Evolutionary conservation across 1,140 invertebrate genomes (phyloP), one percentile per base, ranked within the genome.

Genomic region (Carposina sasakii): DNA sequence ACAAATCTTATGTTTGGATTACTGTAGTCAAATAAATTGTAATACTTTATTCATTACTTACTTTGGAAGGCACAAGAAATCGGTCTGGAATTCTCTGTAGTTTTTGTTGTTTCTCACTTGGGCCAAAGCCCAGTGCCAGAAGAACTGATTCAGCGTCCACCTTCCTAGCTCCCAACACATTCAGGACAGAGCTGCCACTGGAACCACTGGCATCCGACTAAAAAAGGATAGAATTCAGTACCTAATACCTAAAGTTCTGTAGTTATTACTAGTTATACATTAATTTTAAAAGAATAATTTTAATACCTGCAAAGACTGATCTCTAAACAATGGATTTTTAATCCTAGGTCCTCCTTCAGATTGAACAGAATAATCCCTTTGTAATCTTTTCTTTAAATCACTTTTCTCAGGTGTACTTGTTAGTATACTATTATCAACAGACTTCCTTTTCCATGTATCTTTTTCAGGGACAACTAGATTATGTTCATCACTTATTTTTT

Each of bases 81-180:
- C 88, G 72, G 60, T 89, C 87, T 1, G 92, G 92, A 68, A 94
- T 93, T 39, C 90, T 84, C 33, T 88, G 87, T 23, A 91, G 70
- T 60, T 84, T 78, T 66, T 85, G 85, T 43, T 85, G 81, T 36
- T 81, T 79, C 51, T 85, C 81, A 64, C 83, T 87, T 12, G 89
- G 87, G 9, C 90, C 90, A 83, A 93, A 92, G n/a, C 90, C 92
- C 40, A 92, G 81, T 33, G 88, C 89, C 16, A 93, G 57, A 3
- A 94, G 72, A 21, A 93, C 88, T 33, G 91, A 91, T 74, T 93
- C 91, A 1, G 92, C 92, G 82, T 94, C 92, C 2, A 91, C 90
- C 63, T 87, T 89, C 44, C 92, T 82, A 6, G 90, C 81, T 57
- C 93, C 92, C 50, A 94, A 69, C 33, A 93, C 85, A 67, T 91